These are phyloP conservation scores for Typhlichthys subterraneus DNA, from an alignment of 2,797 vertebrate genomes.

Conservation along the genomic window DNA sequence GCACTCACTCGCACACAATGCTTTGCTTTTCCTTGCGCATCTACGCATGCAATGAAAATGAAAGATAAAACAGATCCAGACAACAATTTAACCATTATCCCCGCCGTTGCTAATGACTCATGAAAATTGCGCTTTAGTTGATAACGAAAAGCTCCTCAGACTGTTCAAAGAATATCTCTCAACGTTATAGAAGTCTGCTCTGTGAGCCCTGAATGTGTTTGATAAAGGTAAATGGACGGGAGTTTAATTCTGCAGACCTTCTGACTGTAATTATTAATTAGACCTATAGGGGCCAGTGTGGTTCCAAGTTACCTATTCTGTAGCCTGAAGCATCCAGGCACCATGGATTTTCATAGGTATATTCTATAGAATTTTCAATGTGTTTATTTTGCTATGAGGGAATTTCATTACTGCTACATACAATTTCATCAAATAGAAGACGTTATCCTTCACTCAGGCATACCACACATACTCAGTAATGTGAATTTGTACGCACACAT, in stretches of 20 bases:
- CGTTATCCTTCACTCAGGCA: slow-evolving; percentile 56
- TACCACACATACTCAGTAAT: not conserved
- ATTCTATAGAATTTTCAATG: slow-evolving; percentile 53
- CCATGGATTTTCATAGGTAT: slow-evolving; percentile 52
- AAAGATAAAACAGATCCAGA: slow-evolving; percentile 53
- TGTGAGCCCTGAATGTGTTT: slow-evolving; percentile 64
- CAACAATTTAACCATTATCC: slow-evolving; percentile 61
- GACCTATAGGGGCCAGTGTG: slow-evolving; percentile 75
- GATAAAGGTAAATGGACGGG: slow-evolving; percentile 65
- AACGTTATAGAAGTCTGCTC: slow-evolving; percentile 49
- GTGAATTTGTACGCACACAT: slow-evolving; percentile 2
- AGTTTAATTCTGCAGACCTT: slow-evolving; percentile 46
- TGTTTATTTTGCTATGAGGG: slow-evolving; percentile 71
- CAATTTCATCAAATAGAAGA: slow-evolving; percentile 52
- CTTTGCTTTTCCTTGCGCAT: slow-evolving; percentile 10
- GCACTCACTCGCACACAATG: not conserved
- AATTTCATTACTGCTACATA: slow-evolving; percentile 54
- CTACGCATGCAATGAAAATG: slow-evolving; percentile 41
- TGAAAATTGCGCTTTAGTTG: slow-evolving; percentile 49
- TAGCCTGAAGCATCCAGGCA: slow-evolving; percentile 11
- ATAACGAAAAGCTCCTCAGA: slow-evolving; percentile 43
- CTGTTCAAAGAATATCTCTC: slow-evolving; percentile 49
- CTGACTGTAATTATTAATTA: slow-evolving; percentile 19
- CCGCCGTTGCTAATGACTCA: slow-evolving; percentile 56
- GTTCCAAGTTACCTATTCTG: slow-evolving; percentile 37